phyloP scores from a whole-genome alignment of 2,113 vertebrate genomes.

The Colaptes auratus region DNA sequence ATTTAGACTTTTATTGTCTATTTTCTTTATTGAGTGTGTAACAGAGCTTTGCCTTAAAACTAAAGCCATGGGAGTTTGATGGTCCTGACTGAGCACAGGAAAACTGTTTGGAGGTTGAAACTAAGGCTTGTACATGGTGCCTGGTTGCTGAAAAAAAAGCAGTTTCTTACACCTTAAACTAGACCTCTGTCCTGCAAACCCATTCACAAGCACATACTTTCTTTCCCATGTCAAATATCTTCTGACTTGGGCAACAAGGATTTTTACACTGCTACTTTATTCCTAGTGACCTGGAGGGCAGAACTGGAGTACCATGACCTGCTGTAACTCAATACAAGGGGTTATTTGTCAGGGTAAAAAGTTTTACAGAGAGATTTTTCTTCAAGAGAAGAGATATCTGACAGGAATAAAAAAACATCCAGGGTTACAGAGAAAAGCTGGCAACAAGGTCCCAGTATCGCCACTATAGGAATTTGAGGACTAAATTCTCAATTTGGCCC shows the following conservation, averaged over 20 bases:
- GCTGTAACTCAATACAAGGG: no score
- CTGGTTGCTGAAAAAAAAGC: neutral
- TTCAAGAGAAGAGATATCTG: neutral
- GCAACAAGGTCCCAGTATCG: neutral
- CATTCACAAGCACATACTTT: neutral
- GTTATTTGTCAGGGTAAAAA: neutral
- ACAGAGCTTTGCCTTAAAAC: neutral
- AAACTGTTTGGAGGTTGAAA: neutral
- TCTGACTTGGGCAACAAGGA: neutral
- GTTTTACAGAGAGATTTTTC: neutral
- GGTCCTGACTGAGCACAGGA: neutral
- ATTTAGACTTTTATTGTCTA: neutral
- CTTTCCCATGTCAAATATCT: neutral
- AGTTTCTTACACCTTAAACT: neutral
- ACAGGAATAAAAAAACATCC: no score
- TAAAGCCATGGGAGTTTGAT: neutral
- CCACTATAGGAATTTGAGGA: neutral
- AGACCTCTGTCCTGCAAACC: neutral
- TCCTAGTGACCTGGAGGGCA: neutral
- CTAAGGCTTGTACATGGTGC: neutral
- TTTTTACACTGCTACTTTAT: neutral
- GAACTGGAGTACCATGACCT: neutral
- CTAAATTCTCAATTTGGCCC: neutral
- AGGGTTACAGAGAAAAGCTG: neutral
- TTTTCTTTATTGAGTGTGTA: neutral